Percentiles rank a stretch among this genome's conserved stretches.
phyloP scores from a whole-genome alignment of 2,797 vertebrate species.

The Distichodus sexfasciatus region DNA sequence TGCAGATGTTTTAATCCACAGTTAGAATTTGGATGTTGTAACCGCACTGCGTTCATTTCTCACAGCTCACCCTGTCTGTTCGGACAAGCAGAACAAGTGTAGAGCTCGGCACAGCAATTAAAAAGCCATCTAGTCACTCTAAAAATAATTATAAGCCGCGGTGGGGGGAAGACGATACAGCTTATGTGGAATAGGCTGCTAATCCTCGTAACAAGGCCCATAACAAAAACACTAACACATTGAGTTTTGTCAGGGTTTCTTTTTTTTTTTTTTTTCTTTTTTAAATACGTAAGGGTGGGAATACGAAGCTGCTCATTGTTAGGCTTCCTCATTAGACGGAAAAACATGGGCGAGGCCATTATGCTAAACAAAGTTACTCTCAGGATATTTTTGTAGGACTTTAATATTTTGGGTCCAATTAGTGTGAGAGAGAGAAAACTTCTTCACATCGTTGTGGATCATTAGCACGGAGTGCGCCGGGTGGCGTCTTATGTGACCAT shows the following conservation, averaged over 20 bases:
- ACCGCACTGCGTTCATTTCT: neutral
- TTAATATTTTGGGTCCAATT: conserved; percentile 21
- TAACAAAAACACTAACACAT: conserved; percentile 47
- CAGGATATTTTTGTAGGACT: neutral
- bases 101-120: conserved; percentile 65
- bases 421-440: neutral
- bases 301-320: conserved; percentile 53
- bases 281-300: conserved; percentile 41
- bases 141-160: conserved; percentile 65
- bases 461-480: conserved; percentile 7
- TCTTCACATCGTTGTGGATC: conserved; percentile 7
- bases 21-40: neutral
- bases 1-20: too few species aligned
- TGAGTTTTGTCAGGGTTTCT: neutral
- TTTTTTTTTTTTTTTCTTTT: neutral
- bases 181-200: neutral
- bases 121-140: conserved; percentile 63
- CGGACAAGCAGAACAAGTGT: neutral
- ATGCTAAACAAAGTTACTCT: conserved; percentile 2
- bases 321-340: conserved; percentile 10
- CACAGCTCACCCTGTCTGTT: neutral
- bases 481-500: neutral
- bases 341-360: neutral
- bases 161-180: conserved; percentile 37
- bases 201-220: conserved; percentile 61